A percentile compares a stretch with the other conserved stretches of the same genome.
Conservation (phyloP, 2,797 vertebrate species). For the Florisuga fusca region DNA sequence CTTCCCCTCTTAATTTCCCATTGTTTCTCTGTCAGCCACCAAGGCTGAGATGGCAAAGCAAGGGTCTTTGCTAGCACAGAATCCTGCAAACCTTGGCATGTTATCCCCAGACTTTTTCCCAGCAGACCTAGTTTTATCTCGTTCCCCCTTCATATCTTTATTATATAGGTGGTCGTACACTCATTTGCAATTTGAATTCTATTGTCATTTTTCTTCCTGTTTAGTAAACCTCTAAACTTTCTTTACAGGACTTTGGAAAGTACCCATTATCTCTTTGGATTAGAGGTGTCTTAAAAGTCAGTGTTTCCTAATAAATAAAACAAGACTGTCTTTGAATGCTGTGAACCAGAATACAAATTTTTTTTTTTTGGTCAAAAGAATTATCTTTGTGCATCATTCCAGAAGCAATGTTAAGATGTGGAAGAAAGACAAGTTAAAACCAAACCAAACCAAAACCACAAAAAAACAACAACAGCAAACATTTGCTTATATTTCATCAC, state of each 20-base stretch:
- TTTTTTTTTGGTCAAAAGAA: not conserved
- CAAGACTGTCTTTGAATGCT: not conserved
- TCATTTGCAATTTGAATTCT: not conserved
- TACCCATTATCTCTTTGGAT: not conserved
- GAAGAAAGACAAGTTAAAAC: not conserved
- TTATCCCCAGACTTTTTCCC: too few species aligned
- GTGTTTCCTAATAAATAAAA: not conserved
- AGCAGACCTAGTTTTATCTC: too few species aligned
- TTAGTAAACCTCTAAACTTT: not conserved
- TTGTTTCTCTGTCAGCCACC: too few species aligned
- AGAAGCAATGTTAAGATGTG: not conserved
- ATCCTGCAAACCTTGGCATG: too few species aligned
- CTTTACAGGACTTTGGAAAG: not conserved
- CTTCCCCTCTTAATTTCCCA: too few species aligned
- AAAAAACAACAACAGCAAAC: not conserved
- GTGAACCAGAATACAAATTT: not conserved
- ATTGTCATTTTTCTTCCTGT: not conserved
- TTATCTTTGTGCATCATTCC: not conserved
- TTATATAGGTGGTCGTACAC: not conserved
- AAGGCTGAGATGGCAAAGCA: too few species aligned
- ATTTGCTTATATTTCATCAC: not conserved
- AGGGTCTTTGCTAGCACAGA: too few species aligned
- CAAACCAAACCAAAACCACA: too few species aligned
- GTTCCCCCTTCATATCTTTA: not conserved
- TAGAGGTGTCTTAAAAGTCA: not conserved